Conservation (phyloP, 2,113 vertebrate genomes). For the Pagrus major region DNA sequence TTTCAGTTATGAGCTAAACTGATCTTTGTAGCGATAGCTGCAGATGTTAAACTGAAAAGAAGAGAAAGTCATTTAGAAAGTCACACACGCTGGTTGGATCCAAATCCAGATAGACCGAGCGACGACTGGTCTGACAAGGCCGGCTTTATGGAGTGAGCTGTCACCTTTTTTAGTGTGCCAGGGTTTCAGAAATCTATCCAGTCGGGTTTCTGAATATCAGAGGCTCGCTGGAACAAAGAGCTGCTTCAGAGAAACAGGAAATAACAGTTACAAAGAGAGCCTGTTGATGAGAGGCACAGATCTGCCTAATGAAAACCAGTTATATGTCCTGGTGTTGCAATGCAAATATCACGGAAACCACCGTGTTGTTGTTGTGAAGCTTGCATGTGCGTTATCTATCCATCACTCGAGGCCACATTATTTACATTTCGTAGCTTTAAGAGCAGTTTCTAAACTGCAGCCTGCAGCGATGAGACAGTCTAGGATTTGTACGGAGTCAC, state of each 20-base stretch:
- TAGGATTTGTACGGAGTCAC: neutral
- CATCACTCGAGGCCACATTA: neutral
- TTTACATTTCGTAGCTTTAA: neutral
- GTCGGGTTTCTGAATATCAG: conserved; percentile 77
- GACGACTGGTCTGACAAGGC: conserved; percentile 55
- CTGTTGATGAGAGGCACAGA: conserved; percentile 73
- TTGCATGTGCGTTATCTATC: neutral
- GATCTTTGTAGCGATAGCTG: neutral
- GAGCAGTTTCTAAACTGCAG: neutral
- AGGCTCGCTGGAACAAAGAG: conserved; percentile 73
- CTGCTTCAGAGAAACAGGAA: conserved; percentile 78
- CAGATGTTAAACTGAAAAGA: neutral
- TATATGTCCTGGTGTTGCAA: conserved; percentile 24
- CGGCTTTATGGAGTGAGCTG: conserved; percentile 66
- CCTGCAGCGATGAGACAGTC: neutral
- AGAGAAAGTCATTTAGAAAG: conserved; percentile 13
- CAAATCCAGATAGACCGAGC: conserved; percentile 11
- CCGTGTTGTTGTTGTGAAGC: neutral
- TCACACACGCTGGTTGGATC: neutral
- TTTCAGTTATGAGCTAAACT: neutral
- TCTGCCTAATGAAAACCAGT: conserved; percentile 66
- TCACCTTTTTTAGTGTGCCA: conserved; percentile 71
- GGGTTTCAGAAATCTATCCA: conserved; percentile 71
- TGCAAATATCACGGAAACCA: conserved; percentile 50
- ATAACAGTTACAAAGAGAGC: conserved; percentile 75